These are phyloP conservation scores for Halcyon senegalensis DNA, from an alignment of 2,113 vertebrate species.

Conservation along the genomic window DNA sequence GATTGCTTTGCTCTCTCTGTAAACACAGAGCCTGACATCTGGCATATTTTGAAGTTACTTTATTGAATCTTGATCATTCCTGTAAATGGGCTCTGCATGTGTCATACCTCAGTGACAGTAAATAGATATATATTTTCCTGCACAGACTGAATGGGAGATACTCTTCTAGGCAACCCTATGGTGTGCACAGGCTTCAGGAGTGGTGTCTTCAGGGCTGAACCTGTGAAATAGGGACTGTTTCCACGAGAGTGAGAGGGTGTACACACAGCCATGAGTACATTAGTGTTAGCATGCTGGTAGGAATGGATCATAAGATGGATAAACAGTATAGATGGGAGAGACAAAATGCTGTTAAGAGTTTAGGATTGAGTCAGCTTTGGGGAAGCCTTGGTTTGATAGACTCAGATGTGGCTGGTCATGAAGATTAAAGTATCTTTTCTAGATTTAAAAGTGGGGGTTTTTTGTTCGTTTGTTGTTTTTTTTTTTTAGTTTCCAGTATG, in stretches of 20 bases:
- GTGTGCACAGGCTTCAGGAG: not conserved
- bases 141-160: not conserved
- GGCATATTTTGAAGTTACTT: constrained; percentile 24
- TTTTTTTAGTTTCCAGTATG: not conserved
- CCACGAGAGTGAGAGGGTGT: fast-evolving
- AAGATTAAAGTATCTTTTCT: not conserved
- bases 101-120: not conserved
- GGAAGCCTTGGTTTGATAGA: not conserved
- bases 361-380: not conserved
- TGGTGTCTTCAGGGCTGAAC: no score
- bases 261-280: fast-evolving
- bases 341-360: not conserved
- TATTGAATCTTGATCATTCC: not conserved
- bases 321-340: not conserved
- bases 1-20: not conserved
- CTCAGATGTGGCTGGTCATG: not conserved
- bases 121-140: not conserved
- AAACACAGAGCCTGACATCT: constrained; percentile 40
- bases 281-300: not conserved
- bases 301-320: not conserved
- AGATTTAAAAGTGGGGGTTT: not conserved
- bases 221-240: not conserved
- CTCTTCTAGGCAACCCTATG: not conserved
- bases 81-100: not conserved
- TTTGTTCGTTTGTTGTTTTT: not conserved